Conservation (phyloP, 2,888 invertebrate genomes). For the Gibbula magus region DNA sequence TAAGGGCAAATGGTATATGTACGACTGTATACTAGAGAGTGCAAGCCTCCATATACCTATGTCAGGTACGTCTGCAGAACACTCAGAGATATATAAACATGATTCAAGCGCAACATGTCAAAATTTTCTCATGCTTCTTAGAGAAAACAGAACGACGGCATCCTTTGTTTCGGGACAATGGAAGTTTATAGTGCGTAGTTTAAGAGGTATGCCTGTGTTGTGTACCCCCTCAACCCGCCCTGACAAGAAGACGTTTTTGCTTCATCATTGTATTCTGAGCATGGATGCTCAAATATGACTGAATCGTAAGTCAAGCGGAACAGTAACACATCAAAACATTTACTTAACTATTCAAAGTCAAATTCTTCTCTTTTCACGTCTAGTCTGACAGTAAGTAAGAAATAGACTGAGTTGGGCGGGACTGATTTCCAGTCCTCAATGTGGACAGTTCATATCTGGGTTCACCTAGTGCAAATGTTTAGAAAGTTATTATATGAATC, state of each 20-base stretch:
- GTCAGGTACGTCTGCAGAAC: too few species aligned
- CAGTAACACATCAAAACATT: not conserved
- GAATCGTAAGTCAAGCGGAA: not conserved
- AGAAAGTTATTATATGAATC: too few species aligned
- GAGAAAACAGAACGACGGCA: not conserved
- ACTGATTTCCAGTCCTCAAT: too few species aligned
- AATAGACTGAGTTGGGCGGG: too few species aligned
- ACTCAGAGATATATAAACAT: not conserved
- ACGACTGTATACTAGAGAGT: too few species aligned
- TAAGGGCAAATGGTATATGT: too few species aligned
- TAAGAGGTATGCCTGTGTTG: not conserved
- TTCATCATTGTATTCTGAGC: not conserved
- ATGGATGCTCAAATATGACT: not conserved
- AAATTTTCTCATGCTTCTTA: not conserved
- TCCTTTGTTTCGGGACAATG: not conserved
- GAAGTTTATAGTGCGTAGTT: not conserved
- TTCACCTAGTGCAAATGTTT: too few species aligned
- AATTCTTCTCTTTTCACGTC: not conserved
- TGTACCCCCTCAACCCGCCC: not conserved
- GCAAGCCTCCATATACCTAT: too few species aligned
- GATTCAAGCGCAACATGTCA: conserved; percentile 1
- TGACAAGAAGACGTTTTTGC: not conserved
- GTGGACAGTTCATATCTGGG: too few species aligned
- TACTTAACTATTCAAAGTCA: not conserved
- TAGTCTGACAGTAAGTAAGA: not conserved